A percentile compares a stretch with the other conserved stretches of the same genome.
Conservation (phyloP, 2,888 invertebrate genomes). For the Lasioglossum pauxillum region DNA sequence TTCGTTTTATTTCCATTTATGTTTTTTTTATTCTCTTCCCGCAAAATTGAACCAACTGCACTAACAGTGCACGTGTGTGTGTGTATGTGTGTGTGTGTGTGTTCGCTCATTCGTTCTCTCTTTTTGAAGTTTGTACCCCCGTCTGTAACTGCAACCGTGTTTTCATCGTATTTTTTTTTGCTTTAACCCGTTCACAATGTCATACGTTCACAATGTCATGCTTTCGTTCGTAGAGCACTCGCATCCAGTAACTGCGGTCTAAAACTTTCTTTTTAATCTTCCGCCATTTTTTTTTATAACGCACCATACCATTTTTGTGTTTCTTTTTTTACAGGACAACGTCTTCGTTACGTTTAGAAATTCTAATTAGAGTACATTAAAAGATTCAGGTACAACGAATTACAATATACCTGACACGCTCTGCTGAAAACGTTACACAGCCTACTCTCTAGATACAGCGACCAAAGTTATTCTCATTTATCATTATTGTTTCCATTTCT, state of each 20-base stretch:
- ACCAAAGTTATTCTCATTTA: slow-evolving; percentile 35
- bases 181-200: slow-evolving; percentile 45
- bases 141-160: slow-evolving; percentile 84
- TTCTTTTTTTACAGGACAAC: slow-evolving; percentile 69
- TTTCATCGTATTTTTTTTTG: slow-evolving; percentile 53
- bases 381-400: slow-evolving; percentile 60
- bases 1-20: slow-evolving; percentile 26
- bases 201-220: slow-evolving; percentile 53
- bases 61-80: slow-evolving; percentile 1
- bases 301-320: slow-evolving; percentile 59
- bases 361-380: slow-evolving; percentile 55
- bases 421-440: slow-evolving; percentile 40
- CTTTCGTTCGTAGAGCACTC: slow-evolving; percentile 61
- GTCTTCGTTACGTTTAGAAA: slow-evolving; percentile 76
- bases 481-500: slow-evolving; percentile 6
- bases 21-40: slow-evolving; percentile 36
- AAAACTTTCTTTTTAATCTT: slow-evolving; percentile 47
- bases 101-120: slow-evolving; percentile 38
- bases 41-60: slow-evolving; percentile 3
- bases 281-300: slow-evolving; percentile 52
- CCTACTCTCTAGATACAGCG: slow-evolving; percentile 55
- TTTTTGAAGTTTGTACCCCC: slow-evolving; percentile 53
- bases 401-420: slow-evolving; percentile 50
- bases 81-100: neutral
- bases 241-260: slow-evolving; percentile 65